Evolutionary conservation across 2,888 invertebrate genomes (phyloP), one percentile per base, ranked within the genome.

Genomic region (Cosmopolites sordidus): DNA sequence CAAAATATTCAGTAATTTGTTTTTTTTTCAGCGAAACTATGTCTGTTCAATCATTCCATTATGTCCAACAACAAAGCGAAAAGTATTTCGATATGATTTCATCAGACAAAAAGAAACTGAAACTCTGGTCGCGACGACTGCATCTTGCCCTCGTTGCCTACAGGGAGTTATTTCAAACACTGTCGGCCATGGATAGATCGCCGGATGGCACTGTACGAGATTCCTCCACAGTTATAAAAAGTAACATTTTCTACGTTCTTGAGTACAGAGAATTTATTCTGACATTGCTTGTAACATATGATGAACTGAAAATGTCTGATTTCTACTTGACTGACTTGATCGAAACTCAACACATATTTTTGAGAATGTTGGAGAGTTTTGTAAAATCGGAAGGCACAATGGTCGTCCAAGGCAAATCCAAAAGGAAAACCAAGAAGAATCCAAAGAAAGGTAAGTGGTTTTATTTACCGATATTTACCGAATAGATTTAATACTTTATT

Each of bases 251-350:
- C 75, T 97, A 97, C 75, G 87, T 94, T 41, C 78, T 90, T 64
- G 97, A 98, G 74, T 96, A 96, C 73, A 81, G 97, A 59, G 97
- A 98, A 74, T 84, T 93, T 62, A 83, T 93, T 66, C 76, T 93
- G 51, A 81, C 83, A 45, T 82, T 93, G 60, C 76, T 96, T 65
- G 78, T 88, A 60, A 84, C 83, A 66, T 98, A 86, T 75, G 87
- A 94, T 69, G 89, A 92, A 68, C 76, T 82, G 62, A 88, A 89
- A 77, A 88, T 92, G 83, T 89, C 94, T 54, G 84, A 86, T 66
- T 78, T 81, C 1, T 96, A 89, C 73, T 77, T 97, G 59, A 83
- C 85, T 60, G 96, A 97, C 75, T 78, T 97, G 49, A 78, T 95
- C 5, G 92, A 94, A 73, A 90, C 93, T 0, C 86, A 87, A 38